Conservation (phyloP, 1,140 invertebrate species). For the Drosophila lini region DNA sequence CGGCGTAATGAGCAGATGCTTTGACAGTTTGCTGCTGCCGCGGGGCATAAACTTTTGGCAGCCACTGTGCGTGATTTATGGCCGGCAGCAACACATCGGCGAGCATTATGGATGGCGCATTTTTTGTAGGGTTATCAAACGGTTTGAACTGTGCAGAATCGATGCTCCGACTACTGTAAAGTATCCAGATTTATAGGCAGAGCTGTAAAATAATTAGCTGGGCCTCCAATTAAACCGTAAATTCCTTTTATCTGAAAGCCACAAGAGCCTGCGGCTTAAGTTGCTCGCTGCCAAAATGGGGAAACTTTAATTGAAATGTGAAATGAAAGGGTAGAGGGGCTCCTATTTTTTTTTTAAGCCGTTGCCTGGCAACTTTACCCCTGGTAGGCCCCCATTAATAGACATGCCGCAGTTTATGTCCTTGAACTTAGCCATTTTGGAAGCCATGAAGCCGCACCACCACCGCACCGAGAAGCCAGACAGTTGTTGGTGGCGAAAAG, state of each 20-base stretch:
- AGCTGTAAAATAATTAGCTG: constrained; percentile 24
- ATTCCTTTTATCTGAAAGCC: constrained; percentile 29
- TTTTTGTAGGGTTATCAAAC: constrained; percentile 48
- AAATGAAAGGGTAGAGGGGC: constrained; percentile 7
- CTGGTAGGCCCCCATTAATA: constrained; percentile 14
- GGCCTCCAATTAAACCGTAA: constrained; percentile 14
- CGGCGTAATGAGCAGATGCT: constrained; percentile 76
- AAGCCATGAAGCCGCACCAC: constrained; percentile 15
- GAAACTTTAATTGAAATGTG: constrained; percentile 48
- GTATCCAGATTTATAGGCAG: constrained; percentile 16
- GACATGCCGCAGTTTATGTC: constrained; percentile 32
- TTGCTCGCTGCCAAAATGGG: constrained; percentile 4
- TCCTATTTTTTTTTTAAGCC: constrained; percentile 14
- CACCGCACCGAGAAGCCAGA: constrained; percentile 14
- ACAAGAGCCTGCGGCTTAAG: constrained; percentile 25
- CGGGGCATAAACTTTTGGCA: constrained; percentile 72
- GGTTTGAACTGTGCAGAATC: constrained; percentile 29
- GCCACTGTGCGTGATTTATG: constrained; percentile 67
- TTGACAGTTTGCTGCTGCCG: constrained; percentile 74
- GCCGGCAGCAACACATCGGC: constrained; percentile 21
- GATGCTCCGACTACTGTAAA: constrained; percentile 20
- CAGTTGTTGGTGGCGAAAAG: constrained; percentile 31
- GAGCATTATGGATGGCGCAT: constrained; percentile 58
- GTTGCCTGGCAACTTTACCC: constrained; percentile 28
- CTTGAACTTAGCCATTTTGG: constrained; percentile 35